A percentile compares a stretch with the other conserved stretches of the same genome.
Conservation (phyloP, 2,888 invertebrate genomes). For the Drosophila neonasuta region DNA sequence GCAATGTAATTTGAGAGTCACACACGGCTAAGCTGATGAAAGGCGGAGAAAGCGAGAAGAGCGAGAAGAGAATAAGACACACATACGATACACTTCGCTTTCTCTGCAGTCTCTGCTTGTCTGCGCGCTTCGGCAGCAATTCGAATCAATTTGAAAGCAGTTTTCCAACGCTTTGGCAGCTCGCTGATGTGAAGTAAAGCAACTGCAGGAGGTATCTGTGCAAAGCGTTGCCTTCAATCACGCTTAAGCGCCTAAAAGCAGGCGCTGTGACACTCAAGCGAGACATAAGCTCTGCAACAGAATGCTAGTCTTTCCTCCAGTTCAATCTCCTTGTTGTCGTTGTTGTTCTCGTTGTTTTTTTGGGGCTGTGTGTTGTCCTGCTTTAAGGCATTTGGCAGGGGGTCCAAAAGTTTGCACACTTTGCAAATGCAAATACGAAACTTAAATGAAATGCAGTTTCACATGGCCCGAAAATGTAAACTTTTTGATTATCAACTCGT, state of each 20-base stretch:
- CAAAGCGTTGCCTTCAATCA: constrained; percentile 18
- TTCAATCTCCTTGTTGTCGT: constrained; percentile 8
- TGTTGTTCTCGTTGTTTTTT: constrained; percentile 11
- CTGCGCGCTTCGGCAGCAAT: constrained; percentile 9
- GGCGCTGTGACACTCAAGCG: constrained; percentile 24
- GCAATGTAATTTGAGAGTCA: constrained; percentile 18
- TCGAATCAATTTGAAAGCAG: constrained; percentile 51
- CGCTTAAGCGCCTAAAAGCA: constrained; percentile 27
- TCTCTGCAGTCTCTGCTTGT: neutral
- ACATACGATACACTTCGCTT: neutral
- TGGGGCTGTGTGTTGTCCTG: constrained; percentile 20
- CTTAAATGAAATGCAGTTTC: constrained; percentile 69
- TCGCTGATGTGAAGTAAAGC: constrained; percentile 19
- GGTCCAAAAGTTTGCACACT: constrained; percentile 37
- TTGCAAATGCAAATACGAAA: constrained; percentile 65
- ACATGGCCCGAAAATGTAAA: constrained; percentile 62
- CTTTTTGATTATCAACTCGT: constrained; percentile 69
- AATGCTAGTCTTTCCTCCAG: neutral
- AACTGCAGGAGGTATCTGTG: constrained; percentile 14
- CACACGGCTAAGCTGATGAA: neutral
- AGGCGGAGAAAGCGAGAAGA: neutral
- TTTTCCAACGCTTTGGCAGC: constrained; percentile 39
- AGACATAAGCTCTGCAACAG: constrained; percentile 27
- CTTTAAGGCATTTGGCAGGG: constrained; percentile 35
- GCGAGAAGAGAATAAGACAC: neutral